Evolutionary conservation across 2,113 vertebrate species (phyloP).

Genomic region (Diphyllodes magnificus): DNA sequence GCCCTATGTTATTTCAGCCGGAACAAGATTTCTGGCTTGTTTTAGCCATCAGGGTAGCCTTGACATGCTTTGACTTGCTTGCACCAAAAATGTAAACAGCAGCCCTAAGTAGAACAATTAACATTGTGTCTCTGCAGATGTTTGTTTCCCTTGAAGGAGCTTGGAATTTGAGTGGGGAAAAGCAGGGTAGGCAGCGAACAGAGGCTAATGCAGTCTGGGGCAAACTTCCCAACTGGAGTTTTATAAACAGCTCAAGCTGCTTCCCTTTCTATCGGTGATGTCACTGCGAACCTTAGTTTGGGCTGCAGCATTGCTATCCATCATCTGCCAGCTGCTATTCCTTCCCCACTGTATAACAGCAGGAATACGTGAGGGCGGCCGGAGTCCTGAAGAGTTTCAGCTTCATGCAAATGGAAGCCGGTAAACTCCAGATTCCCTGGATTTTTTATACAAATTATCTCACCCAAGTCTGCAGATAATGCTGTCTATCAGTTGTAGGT

Average conservation of each 20-base stretch:
- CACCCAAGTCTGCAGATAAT: constrained; percentile 58
- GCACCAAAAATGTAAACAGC: constrained; percentile 65
- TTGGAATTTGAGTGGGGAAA: constrained; percentile 48
- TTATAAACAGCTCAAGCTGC: constrained; percentile 60
- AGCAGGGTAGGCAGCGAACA: not conserved
- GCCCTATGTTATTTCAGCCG: constrained; percentile 2
- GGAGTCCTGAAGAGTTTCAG: not conserved
- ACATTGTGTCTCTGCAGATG: constrained; percentile 50
- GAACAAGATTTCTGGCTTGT: constrained; percentile 41
- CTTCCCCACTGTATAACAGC: constrained; percentile 2
- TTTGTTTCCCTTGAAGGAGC: constrained; percentile 63
- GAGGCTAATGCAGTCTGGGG: constrained; percentile 57
- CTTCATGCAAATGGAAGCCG: not conserved
- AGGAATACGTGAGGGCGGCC: not conserved
- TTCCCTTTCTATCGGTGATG: constrained; percentile 49
- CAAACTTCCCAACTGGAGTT: constrained; percentile 45
- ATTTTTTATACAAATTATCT: constrained; percentile 44
- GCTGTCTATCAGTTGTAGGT: constrained; percentile 25
- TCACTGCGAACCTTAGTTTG: constrained; percentile 14
- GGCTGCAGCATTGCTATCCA: constrained; percentile 36
- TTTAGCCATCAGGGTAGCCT: constrained; percentile 34
- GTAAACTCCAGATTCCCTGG: constrained; percentile 17
- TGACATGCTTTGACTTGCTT: constrained; percentile 57
- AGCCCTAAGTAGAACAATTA: constrained; percentile 58
- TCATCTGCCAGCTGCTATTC: constrained; percentile 51